These are phyloP conservation scores for Dendropsophus ebraccatus DNA, from an alignment of 2,113 vertebrate species.

Conservation along the genomic window DNA sequence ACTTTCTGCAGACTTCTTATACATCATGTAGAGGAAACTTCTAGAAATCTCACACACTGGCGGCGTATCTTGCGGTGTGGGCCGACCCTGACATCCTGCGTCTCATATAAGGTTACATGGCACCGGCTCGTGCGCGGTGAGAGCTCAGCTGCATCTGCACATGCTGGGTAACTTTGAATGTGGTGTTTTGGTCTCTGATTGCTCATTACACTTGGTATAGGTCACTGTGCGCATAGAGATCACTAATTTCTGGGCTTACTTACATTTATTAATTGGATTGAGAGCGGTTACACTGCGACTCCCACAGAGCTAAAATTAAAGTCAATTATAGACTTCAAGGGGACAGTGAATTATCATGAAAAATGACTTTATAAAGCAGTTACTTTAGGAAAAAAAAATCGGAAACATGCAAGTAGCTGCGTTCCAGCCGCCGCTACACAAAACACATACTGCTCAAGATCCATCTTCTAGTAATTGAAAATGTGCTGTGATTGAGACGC, in stretches of 20 bases:
- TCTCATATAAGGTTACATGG: too few species aligned
- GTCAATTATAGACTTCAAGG: constrained; percentile 43
- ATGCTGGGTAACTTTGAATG: not conserved
- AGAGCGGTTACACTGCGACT: constrained; percentile 35
- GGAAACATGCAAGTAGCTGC: not conserved
- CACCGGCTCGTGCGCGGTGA: too few species aligned
- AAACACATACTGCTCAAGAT: not conserved
- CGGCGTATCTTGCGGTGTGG: too few species aligned
- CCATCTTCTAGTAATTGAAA: constrained; percentile 15
- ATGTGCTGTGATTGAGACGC: constrained; percentile 20
- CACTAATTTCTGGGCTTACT: constrained; percentile 9
- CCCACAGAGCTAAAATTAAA: constrained; percentile 45
- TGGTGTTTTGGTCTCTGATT: not conserved
- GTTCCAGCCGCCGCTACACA: not conserved
- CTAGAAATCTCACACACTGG: too few species aligned
- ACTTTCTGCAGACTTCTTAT: too few species aligned
- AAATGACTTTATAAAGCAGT: constrained; percentile 38
- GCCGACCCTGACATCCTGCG: too few species aligned
- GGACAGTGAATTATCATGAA: constrained; percentile 40
- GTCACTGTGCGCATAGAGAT: constrained; percentile 6
- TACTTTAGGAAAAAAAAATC: constrained; percentile 13
- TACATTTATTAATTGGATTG: constrained; percentile 37
- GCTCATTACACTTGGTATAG: not conserved
- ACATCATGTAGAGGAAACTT: too few species aligned
- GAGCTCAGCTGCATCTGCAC: not conserved